A percentile compares a stretch with the other conserved stretches of the same genome.
These are phyloP conservation scores for Micrasema minimum DNA, from an alignment of 1,140 invertebrate genomes.

Conservation along the genomic window DNA sequence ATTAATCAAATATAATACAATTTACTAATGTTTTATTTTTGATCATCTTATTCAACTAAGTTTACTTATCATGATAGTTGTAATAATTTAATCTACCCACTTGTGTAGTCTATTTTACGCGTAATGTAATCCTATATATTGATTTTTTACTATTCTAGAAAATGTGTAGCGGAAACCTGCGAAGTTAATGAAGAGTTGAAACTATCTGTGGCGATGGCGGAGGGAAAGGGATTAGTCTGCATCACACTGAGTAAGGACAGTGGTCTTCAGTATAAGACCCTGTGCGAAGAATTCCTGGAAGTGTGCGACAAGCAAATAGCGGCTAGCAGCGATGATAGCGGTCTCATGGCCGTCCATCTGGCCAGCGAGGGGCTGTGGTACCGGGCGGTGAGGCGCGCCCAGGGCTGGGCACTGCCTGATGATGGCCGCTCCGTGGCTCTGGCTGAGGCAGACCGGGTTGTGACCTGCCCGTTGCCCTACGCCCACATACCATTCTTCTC, in stretches of 20 bases:
- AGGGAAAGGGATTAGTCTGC: not conserved
- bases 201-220: not conserved
- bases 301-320: conserved; percentile 2
- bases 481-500: conserved; percentile 12
- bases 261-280: not conserved
- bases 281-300: not conserved
- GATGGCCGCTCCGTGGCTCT: not conserved
- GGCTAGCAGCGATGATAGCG: not conserved
- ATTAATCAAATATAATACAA: too few relatives aligned
- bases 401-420: conserved; percentile 15
- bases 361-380: conserved; percentile 3
- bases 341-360: conserved; percentile 3
- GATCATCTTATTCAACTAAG: too few relatives aligned
- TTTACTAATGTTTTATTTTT: too few relatives aligned
- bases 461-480: not conserved
- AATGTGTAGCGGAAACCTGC: not conserved
- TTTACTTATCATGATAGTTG: too few relatives aligned
- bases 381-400: not conserved
- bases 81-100: too few relatives aligned
- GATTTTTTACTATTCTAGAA: not conserved
- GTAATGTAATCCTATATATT: too few relatives aligned
- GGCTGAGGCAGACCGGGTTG: not conserved
- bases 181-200: not conserved
- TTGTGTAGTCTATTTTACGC: too few relatives aligned
- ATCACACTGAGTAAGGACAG: not conserved